phyloP scores from a whole-genome alignment of 2,888 invertebrate genomes.

The Watsonalla cultraria region DNA sequence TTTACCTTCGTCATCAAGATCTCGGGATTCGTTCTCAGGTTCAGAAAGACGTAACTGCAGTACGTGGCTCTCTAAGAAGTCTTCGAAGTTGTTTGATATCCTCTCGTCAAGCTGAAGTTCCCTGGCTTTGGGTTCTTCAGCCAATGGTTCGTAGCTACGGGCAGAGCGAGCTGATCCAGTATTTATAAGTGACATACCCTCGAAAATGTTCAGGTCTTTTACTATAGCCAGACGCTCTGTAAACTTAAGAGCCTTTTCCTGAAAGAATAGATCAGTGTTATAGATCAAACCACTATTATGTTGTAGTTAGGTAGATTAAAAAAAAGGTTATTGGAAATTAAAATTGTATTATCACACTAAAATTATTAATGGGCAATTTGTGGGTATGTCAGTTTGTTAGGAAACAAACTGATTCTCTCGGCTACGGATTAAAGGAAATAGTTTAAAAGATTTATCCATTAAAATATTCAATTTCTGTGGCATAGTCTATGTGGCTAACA shows the following conservation, averaged over 20 bases:
- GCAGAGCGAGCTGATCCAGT: constrained; percentile 71
- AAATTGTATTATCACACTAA: no score
- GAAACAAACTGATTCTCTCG: no score
- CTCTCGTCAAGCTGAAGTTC: constrained; percentile 67
- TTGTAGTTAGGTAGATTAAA: not conserved
- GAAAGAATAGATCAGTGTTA: constrained; percentile 21
- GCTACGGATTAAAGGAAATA: no score
- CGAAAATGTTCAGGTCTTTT: constrained; percentile 70
- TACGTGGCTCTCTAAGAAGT: constrained; percentile 68
- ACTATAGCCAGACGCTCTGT: constrained; percentile 78
- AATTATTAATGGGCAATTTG: no score
- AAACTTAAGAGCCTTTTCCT: constrained; percentile 80
- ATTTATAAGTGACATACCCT: constrained; percentile 72
- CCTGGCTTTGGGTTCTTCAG: constrained; percentile 63
- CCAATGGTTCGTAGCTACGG: constrained; percentile 64
- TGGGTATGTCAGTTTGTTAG: no score
- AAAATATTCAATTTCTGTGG: no score
- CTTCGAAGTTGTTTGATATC: constrained; percentile 63
- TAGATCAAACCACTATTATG: not conserved
- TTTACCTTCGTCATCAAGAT: constrained; percentile 70
- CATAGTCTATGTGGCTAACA: no score
- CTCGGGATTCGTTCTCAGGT: constrained; percentile 52
- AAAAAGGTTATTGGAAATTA: no score
- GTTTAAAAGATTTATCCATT: no score
- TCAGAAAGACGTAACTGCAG: constrained; percentile 66